Evolutionary conservation across 53 echinoderm and acorn worm species (phyloP), one percentile per base, ranked within the genome.

Genomic region (Mesocentrotus franciscanus): DNA sequence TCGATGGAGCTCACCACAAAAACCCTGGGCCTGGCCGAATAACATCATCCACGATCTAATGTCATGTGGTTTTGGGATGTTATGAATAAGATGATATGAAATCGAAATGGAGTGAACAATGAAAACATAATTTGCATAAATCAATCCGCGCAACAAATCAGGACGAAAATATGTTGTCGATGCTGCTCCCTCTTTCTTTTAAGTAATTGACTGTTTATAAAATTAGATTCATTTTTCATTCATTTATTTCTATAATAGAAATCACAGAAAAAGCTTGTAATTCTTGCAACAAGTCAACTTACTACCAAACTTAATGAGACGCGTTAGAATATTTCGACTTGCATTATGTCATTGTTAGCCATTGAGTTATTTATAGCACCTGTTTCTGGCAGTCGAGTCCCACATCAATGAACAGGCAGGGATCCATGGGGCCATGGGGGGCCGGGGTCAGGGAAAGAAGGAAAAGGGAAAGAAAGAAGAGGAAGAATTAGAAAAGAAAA

Each of bases 41-140:
- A 39, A 39, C 39, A 39, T 39, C 39, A 3, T n/a, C n/a, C n/a
- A 71, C 27, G 71, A n/a, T 27, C 78, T 34, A n/a, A n/a, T n/a
- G 17, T 35, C 78, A 78, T 78, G 78, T 78, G 78, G 78, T 78
- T 78, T 78, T 35, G 34, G 36, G 78, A 78, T 78, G 78, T 78
- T 78, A 0, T 78, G 33, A 78, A 78, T 78, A 14, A 72, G 11
- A 4, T 16, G 78, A n/a, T n/a, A n/a, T n/a, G n/a, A n/a, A n/a
- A n/a, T n/a, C n/a, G n/a, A n/a, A n/a, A n/a, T n/a, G n/a, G 79
- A 36, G 79, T 79, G 79, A 11, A 74, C 79, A 14, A 35, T 79
- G 18, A 79, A 39, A 79, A 36, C 39, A 39, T 9, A 17, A 79
- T 79, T 79, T 79, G 39, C 39, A 79, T 79, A 79, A 39, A 79